phyloP scores from a whole-genome alignment of 1,140 invertebrate genomes.

The Dolichoris vasculosae region DNA sequence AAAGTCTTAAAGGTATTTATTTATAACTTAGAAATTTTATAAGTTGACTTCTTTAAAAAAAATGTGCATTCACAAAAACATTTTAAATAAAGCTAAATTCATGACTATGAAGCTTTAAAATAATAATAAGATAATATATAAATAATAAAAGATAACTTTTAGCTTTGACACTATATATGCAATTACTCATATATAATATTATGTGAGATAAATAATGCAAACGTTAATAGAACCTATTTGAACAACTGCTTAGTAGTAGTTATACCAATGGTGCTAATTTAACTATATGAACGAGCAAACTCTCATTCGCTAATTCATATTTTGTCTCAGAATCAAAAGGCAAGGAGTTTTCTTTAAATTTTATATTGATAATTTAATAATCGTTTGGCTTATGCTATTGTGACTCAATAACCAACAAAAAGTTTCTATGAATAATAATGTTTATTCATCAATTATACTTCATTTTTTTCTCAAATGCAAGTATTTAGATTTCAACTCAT shows the following conservation, averaged over 20 bases:
- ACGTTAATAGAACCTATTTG: background rate
- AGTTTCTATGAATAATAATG: background rate
- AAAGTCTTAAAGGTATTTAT: too few species aligned
- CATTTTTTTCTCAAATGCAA: background rate
- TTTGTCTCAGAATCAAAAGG: constrained; percentile 3
- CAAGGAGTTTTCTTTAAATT: background rate
- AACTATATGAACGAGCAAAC: constrained; percentile 15
- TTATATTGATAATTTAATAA: constrained; percentile 9
- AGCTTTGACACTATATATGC: background rate
- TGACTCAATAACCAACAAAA: background rate
- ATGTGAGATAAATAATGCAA: background rate
- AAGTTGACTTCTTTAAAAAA: too few species aligned
- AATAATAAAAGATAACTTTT: too few species aligned
- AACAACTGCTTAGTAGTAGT: constrained; percentile 8
- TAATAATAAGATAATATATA: too few species aligned
- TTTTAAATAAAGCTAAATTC: too few species aligned
- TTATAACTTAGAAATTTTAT: too few species aligned
- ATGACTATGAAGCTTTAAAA: too few species aligned
- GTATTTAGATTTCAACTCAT: background rate
- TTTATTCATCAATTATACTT: background rate
- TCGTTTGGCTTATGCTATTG: background rate
- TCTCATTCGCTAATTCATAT: constrained; percentile 15
- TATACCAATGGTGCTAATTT: constrained; percentile 9
- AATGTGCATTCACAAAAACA: too few species aligned
- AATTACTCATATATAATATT: background rate